Conservation (phyloP, 2,888 invertebrate genomes). For the Temnothorax unifasciatus region DNA sequence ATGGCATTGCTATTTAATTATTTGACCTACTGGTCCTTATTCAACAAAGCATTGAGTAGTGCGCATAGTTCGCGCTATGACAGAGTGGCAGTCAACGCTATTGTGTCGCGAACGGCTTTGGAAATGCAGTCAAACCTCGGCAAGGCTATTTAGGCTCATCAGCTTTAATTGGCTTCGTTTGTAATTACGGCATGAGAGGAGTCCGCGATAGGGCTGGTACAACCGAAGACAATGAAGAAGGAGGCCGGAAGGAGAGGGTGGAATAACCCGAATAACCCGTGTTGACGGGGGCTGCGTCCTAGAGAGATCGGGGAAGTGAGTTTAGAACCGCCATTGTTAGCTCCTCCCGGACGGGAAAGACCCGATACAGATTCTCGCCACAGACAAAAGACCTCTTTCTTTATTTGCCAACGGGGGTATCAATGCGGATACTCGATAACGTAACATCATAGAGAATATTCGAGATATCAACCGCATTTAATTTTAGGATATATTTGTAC, state of each 20-base stretch:
- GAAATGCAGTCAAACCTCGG: slow-evolving; percentile 52
- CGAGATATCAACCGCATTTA: not conserved
- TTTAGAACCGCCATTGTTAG: slow-evolving; percentile 66
- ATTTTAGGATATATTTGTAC: not conserved
- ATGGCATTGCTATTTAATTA: not conserved
- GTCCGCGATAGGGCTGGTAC: slow-evolving; percentile 34
- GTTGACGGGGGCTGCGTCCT: slow-evolving; percentile 62
- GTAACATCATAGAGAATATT: not conserved
- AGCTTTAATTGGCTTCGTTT: slow-evolving; percentile 77
- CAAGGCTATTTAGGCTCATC: slow-evolving; percentile 74
- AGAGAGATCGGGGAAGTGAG: slow-evolving; percentile 67
- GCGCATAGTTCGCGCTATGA: not conserved
- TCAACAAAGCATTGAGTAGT: not conserved
- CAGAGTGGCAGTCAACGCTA: not conserved
- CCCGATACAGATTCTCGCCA: slow-evolving; percentile 33
- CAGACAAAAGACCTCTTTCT: slow-evolving; percentile 42
- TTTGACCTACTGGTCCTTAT: not conserved
- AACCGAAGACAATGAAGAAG: slow-evolving; percentile 66
- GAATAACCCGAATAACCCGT: slow-evolving; percentile 62
- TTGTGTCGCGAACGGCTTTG: slow-evolving; percentile 18
- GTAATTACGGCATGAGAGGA: slow-evolving; percentile 68
- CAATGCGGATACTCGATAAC: not conserved
- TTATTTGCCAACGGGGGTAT: not conserved
- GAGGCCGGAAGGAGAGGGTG: slow-evolving; percentile 36
- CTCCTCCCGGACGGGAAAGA: not conserved